Evolutionary conservation across 2,797 vertebrate genomes (phyloP), one percentile per base, ranked within the genome.

Genomic region (Ataeniobius toweri): DNA sequence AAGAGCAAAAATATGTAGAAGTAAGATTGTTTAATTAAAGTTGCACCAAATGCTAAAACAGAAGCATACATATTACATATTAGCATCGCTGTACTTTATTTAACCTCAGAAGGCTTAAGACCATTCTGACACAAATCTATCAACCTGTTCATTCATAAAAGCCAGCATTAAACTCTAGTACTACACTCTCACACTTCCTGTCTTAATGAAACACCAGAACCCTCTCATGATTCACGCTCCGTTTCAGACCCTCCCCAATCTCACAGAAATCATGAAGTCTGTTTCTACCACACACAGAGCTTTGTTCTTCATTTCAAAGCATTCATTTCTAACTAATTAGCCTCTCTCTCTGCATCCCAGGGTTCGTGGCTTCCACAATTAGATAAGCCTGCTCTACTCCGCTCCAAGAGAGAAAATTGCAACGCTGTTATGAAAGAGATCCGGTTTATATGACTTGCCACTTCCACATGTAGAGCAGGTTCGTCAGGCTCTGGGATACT

Each of bases 241-340:
- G 13, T 83, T 86, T 88, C 82, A 77, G 71, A 77, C 83, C 74
- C 80, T 71, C 76, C 76, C 12, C 12, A 16, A 71, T 59, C 48
- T 39, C 39, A n/a, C 84, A 68, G 76, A 86, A 91, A 4, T 71
- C 83, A 81, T 13, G 14, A 77, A 77, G 85, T 74, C 83, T 77
- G 87, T 83, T 88, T 84, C 86, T 80, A 89, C 89, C 91, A 83
- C 89, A 93, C 91, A 88, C 83, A 71, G 55, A 83, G 89, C 91
- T 87, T 85, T 91, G 92, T 89, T 90, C 82, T 92, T 89, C 73
- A 91, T 95, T 94, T 95, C 93, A 94, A 94, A 94, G 93, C 88
- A 74, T 90, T 90, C 61, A 83, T 92, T 92, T 89, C 81, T 76
- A 83, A 87, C 89, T 94, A 94, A 94, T 95, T 94, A 94, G 91